A percentile compares a stretch with the other conserved stretches of the same genome.
phyloP scores from a whole-genome alignment of 2,888 invertebrate genomes.

The Aethes cnicana region DNA sequence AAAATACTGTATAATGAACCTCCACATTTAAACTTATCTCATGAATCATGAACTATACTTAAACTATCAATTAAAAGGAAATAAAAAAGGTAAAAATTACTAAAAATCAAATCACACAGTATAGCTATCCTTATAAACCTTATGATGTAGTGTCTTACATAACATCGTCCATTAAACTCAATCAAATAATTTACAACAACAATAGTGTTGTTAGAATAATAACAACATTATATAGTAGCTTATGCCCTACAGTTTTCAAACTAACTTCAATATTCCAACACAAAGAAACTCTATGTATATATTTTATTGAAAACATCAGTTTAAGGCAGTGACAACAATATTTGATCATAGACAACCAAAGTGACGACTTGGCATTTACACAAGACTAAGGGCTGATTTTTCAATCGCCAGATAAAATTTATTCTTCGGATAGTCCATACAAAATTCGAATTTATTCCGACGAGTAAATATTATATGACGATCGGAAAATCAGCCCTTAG shows the following conservation, averaged over 20 bases:
- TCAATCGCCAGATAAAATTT: too few relatives aligned
- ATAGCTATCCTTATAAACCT: conserved; percentile 47
- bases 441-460: too few relatives aligned
- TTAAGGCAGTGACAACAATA: conserved; percentile 78
- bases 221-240: conserved; percentile 70
- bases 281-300: conserved; percentile 57
- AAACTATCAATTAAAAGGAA: conserved; percentile 49
- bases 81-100: conserved; percentile 59
- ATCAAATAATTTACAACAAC: conserved; percentile 78
- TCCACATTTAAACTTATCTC: conserved; percentile 55
- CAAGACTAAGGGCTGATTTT: too few relatives aligned
- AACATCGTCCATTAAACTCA: conserved; percentile 69
- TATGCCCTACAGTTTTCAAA: conserved; percentile 56
- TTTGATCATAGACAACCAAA: conserved; percentile 48
- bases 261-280: conserved; percentile 67
- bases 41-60: conserved; percentile 43
- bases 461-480: too few relatives aligned
- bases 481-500: too few relatives aligned
- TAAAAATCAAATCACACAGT: conserved; percentile 67
- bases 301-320: conserved; percentile 75
- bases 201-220: conserved; percentile 67
- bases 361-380: conserved; percentile 24
- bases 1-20: conserved; percentile 62
- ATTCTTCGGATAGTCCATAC: too few relatives aligned
- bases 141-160: conserved; percentile 53